phyloP scores from a whole-genome alignment of 2,888 invertebrate species.

The Hecatera dysodea region DNA sequence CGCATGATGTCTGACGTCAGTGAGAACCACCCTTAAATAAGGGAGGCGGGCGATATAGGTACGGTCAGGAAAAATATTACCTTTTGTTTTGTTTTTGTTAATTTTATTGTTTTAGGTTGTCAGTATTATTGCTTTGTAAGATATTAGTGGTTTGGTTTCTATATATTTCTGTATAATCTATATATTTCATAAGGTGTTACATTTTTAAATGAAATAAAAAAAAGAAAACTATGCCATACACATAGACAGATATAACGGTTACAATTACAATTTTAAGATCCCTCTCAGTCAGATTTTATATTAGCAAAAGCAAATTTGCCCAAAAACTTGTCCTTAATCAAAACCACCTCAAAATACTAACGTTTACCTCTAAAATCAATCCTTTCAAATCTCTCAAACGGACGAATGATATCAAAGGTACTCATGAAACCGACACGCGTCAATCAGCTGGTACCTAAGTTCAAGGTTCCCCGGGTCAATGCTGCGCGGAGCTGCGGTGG shows the following conservation, averaged over 20 bases:
- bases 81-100: constrained; percentile 16
- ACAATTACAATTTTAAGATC: neutral
- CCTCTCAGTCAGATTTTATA: too few species aligned
- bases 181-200: too few species aligned
- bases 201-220: too few species aligned
- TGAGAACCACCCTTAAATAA: constrained; percentile 53
- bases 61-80: constrained; percentile 41
- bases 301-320: too few species aligned
- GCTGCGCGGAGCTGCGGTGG: constrained; percentile 68
- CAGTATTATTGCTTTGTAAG: neutral
- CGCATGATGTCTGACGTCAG: constrained; percentile 74
- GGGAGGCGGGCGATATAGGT: constrained; percentile 39
- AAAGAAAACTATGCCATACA: neutral
- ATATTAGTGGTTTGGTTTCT: too few species aligned
- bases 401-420: constrained; percentile 41
- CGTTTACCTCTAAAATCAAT: constrained; percentile 4
- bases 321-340: neutral
- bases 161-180: too few species aligned
- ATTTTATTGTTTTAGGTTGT: neutral
- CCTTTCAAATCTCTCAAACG: constrained; percentile 13
- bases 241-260: neutral
- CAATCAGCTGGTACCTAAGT: constrained; percentile 82
- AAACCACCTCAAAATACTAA: constrained; percentile 15
- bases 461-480: constrained; percentile 89
- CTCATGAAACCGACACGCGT: constrained; percentile 70